Conservation (phyloP, 2,113 vertebrate species). For the Malaclemys terrapin region DNA sequence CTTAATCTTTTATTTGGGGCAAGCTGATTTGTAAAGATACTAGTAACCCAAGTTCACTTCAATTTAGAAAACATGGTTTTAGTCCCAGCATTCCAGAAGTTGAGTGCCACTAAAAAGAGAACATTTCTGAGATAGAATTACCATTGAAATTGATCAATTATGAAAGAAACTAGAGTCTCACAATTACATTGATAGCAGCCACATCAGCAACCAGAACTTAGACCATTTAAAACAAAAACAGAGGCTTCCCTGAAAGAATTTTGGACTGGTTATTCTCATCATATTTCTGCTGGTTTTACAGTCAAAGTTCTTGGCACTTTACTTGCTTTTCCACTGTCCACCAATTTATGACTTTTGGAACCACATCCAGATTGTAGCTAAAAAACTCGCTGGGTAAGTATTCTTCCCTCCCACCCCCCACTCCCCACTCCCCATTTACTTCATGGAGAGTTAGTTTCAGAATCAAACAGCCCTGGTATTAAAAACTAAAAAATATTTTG, state of each 20-base stretch:
- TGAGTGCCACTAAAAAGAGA: neutral
- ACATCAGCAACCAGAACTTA: neutral
- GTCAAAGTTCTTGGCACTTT: neutral
- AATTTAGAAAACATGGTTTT: neutral
- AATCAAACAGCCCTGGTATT: conserved; percentile 12
- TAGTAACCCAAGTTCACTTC: neutral
- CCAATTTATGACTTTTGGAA: conserved; percentile 48
- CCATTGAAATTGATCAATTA: neutral
- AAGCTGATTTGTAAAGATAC: neutral
- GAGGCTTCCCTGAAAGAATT: neutral
- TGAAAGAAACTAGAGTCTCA: neutral
- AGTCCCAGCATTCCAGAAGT: neutral
- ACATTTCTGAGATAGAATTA: neutral
- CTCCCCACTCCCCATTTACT: neutral
- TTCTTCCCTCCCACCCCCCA: neutral
- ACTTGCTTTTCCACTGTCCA: conserved; percentile 28
- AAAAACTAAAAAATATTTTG: conserved; percentile 37
- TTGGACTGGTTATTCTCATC: neutral
- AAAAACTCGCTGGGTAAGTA: neutral
- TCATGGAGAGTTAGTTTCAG: neutral
- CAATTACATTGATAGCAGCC: neutral
- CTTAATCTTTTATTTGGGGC: neutral
- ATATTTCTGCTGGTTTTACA: neutral
- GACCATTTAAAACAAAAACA: neutral
- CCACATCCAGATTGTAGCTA: neutral